phyloP scores from a whole-genome alignment of 2,113 vertebrate species.

The Oceanodroma tethys region DNA sequence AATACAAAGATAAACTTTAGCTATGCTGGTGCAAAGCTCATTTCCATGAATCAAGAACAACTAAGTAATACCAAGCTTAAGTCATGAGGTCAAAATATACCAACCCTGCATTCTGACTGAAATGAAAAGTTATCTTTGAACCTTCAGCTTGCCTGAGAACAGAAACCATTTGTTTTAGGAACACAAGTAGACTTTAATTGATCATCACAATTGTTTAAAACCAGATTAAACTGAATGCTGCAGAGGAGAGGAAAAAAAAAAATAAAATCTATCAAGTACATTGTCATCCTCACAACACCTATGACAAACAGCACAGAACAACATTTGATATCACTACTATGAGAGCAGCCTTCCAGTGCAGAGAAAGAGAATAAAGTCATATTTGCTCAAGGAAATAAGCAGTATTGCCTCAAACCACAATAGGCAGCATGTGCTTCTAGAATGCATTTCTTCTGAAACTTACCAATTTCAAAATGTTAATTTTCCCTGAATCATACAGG shows the following conservation, averaged over 20 bases:
- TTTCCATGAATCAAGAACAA: constrained; percentile 41
- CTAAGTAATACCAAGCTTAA: constrained; percentile 31
- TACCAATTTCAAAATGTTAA: background rate
- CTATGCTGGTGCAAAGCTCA: background rate
- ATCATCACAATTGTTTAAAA: constrained; percentile 50
- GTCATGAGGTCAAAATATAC: constrained; percentile 64
- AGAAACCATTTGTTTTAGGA: constrained; percentile 67
- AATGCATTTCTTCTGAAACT: background rate
- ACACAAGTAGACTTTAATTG: constrained; percentile 60
- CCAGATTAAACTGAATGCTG: constrained; percentile 38
- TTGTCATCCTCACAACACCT: background rate
- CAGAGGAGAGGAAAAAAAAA: constrained; percentile 12
- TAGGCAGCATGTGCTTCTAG: background rate
- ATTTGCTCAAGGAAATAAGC: background rate
- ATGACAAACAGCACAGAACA: background rate
- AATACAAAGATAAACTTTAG: constrained; percentile 38
- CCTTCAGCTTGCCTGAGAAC: constrained; percentile 54
- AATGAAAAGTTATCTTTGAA: constrained; percentile 66
- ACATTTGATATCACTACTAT: background rate
- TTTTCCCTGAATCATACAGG: background rate
- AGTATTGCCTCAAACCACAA: background rate
- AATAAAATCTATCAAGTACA: background rate
- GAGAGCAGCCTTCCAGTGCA: background rate
- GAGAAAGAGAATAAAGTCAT: background rate
- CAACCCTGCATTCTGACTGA: constrained; percentile 60